Conservation (phyloP, 2,113 vertebrate species). For the Gopherus evgoodei region DNA sequence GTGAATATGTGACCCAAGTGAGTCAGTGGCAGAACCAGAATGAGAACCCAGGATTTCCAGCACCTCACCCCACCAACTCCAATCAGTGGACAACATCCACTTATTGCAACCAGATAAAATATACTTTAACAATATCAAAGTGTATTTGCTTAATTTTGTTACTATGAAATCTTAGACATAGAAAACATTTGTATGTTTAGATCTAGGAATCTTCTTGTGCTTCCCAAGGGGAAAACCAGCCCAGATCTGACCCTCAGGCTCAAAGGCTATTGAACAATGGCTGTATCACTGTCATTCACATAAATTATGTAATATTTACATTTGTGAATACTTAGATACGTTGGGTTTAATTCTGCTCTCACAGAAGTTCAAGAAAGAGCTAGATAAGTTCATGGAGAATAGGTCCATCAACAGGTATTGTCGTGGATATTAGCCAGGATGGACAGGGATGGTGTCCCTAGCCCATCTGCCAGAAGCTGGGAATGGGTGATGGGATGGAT, state of each 20-base stretch:
- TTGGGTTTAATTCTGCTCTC: slow-evolving; percentile 9
- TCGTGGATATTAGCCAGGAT: too few species aligned
- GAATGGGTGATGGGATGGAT: too few species aligned
- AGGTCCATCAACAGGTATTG: too few species aligned
- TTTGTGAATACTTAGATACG: slow-evolving; percentile 6
- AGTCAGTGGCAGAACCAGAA: not conserved
- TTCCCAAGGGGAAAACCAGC: not conserved
- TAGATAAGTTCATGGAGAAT: too few species aligned
- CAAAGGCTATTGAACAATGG: slow-evolving; percentile 27
- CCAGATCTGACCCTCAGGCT: slow-evolving; percentile 9
- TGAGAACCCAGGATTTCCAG: not conserved
- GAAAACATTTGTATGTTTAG: not conserved
- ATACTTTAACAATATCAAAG: not conserved
- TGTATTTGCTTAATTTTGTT: not conserved
- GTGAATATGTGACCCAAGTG: not conserved
- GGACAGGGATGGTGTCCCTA: too few species aligned
- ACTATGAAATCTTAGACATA: not conserved
- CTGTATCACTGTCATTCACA: not conserved
- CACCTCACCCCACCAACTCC: not conserved
- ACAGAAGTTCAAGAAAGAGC: not conserved
- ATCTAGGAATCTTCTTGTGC: not conserved
- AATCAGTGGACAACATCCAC: not conserved
- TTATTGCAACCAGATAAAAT: not conserved
- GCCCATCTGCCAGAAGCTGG: too few species aligned
- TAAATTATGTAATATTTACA: slow-evolving; percentile 19